These are phyloP conservation scores for Panulirus ornatus DNA, from an alignment of 1,140 invertebrate genomes.

Conservation along the genomic window DNA sequence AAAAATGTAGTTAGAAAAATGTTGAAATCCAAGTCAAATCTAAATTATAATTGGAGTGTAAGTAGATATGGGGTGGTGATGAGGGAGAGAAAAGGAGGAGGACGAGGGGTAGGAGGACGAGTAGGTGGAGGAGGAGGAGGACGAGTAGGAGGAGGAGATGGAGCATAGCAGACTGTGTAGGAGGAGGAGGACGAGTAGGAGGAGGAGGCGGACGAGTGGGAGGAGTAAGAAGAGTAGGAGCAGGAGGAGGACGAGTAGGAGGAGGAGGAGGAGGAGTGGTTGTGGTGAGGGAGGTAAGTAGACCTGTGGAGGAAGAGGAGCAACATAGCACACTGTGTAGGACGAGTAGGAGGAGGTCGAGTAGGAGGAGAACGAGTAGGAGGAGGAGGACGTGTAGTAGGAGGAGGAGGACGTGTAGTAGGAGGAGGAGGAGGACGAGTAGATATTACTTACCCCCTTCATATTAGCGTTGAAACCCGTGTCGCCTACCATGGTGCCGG, in stretches of 20 bases:
- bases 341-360: background rate
- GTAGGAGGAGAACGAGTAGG: background rate
- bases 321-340: background rate
- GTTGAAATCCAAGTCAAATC: no score
- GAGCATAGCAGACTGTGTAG: background rate
- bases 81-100: background rate
- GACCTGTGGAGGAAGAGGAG: background rate
- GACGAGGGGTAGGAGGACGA: background rate
- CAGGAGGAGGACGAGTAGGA: background rate
- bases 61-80: no score
- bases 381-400: no score
- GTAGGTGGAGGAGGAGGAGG: background rate
- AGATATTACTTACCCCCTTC: conserved; percentile 48
- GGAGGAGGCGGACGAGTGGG: background rate
- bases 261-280: background rate
- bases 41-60: no score
- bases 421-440: background rate
- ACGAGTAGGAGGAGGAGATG: background rate
- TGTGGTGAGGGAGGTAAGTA: background rate
- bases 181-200: background rate
- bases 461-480: conserved; percentile 65
- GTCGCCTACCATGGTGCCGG: conserved; percentile 45
- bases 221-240: background rate
- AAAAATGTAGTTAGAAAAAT: no score
- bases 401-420: background rate